A percentile compares a stretch with the other conserved stretches of the same genome.
phyloP scores from a whole-genome alignment of 30 jellyfish, hydroid and myxozoan genomes.

The Aurelia sp. region DNA sequence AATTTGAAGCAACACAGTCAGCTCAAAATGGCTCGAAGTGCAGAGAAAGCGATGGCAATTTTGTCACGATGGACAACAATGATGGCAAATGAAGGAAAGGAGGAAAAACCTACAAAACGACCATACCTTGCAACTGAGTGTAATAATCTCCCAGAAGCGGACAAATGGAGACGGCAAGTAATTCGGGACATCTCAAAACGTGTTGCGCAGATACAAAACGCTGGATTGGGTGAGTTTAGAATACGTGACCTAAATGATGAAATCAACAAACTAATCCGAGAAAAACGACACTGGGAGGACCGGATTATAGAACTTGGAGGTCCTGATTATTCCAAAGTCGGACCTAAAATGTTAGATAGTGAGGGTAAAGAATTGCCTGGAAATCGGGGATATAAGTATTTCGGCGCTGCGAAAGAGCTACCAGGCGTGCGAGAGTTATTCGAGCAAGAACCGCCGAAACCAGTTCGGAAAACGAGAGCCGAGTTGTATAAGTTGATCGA shows the following conservation, averaged over 20 bases:
- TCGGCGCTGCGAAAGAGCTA: conserved; percentile 98
- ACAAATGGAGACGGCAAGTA: conserved; percentile 97
- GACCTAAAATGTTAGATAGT: conserved; percentile 95
- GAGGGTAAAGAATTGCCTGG: conserved; percentile 99
- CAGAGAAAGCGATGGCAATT: conserved; percentile 99
- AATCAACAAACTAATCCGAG: conserved; percentile 90
- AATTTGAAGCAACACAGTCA: background rate
- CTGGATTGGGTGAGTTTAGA: conserved; percentile 99
- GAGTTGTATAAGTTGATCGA: conserved; percentile 87
- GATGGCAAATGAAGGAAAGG: conserved; percentile 92
- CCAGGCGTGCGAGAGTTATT: conserved; percentile 99
- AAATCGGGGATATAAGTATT: conserved; percentile 93
- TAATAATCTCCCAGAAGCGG: conserved; percentile 82
- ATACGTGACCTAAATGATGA: conserved; percentile 97
- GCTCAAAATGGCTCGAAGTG: conserved; percentile 87
- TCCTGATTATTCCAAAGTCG: conserved; percentile 94
- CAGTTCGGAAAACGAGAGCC: conserved; percentile 93
- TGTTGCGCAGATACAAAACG: conserved; percentile 98
- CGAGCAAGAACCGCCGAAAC: conserved; percentile 97
- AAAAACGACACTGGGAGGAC: conserved; percentile 98
- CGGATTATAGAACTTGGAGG: conserved; percentile 95
- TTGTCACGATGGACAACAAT: conserved; percentile 98
- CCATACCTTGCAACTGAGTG: conserved; percentile 98
- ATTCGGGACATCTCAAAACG: conserved; percentile 89
- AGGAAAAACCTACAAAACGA: conserved; percentile 76